A percentile compares a stretch with the other conserved stretches of the same genome.
These are phyloP conservation scores for Lepidocolaptes lacrymiger DNA, from an alignment of 2,797 vertebrate species.

Conservation along the genomic window DNA sequence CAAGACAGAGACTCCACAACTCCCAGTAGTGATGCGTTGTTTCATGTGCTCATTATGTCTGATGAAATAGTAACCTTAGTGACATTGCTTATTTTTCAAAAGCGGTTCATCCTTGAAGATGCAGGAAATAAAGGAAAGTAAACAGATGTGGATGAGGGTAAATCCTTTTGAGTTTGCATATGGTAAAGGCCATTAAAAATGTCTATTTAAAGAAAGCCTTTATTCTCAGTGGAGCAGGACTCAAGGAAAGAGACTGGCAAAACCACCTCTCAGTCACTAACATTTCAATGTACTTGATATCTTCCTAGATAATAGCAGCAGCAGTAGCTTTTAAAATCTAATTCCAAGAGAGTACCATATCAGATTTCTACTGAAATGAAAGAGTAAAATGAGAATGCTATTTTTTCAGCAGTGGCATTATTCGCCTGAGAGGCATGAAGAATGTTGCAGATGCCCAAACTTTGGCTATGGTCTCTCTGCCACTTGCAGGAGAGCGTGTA, in stretches of 20 bases:
- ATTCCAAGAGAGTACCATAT: background rate
- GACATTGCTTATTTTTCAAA: background rate
- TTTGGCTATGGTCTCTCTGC: background rate
- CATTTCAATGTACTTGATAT: background rate
- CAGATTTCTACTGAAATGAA: slow-evolving; percentile 5
- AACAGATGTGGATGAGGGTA: background rate
- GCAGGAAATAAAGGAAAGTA: background rate
- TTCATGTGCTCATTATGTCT: slow-evolving; percentile 16
- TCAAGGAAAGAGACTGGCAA: background rate
- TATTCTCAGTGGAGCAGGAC: background rate
- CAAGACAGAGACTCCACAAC: background rate
- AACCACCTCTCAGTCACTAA: background rate
- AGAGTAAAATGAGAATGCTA: background rate
- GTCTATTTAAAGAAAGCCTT: background rate
- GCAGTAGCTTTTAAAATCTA: background rate
- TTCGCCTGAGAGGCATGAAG: background rate
- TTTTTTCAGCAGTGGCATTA: background rate
- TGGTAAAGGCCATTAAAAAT: background rate
- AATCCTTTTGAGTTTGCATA: background rate
- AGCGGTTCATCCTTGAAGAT: background rate
- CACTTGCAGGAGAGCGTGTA: background rate
- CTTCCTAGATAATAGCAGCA: background rate
- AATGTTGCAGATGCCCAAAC: background rate
- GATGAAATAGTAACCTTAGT: background rate
- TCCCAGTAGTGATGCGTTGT: background rate